A percentile compares a stretch with the other conserved stretches of the same genome.
These are phyloP conservation scores for Acinonyx jubatus DNA, from an alignment of 2,113 vertebrate genomes.

Conservation along the genomic window DNA sequence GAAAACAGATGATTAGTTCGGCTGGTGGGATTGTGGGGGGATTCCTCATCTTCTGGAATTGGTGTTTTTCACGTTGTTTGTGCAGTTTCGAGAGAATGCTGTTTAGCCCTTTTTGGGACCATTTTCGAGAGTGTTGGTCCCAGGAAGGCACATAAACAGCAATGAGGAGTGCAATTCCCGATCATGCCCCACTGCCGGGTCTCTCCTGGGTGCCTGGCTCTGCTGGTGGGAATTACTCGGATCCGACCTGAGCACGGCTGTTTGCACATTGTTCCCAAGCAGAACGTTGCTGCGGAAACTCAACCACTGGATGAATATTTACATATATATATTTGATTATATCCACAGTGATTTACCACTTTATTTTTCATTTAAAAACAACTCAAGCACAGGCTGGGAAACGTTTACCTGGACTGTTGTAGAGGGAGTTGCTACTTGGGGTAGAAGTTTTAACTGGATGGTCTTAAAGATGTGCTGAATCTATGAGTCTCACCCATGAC, in stretches of 20 bases:
- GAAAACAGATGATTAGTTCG: slow-evolving; percentile 44
- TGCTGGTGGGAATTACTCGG: slow-evolving; percentile 52
- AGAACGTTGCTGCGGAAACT: slow-evolving; percentile 50
- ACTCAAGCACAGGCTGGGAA: neutral
- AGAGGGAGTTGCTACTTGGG: neutral
- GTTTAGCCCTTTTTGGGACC: neutral
- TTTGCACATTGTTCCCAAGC: slow-evolving; percentile 51
- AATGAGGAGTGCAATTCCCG: neutral
- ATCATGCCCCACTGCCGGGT: neutral
- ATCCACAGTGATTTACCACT: neutral
- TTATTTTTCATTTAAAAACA: slow-evolving; percentile 44
- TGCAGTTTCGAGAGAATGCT: neutral
- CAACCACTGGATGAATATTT: slow-evolving; percentile 24
- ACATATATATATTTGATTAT: neutral
- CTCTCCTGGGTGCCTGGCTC: slow-evolving; percentile 39
- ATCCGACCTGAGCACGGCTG: neutral
- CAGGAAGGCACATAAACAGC: slow-evolving; percentile 27
- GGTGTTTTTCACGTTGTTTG: slow-evolving; percentile 7
- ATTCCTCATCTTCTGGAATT: neutral
- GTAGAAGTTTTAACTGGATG: neutral
- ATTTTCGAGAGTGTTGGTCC: neutral
- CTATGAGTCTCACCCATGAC: neutral
- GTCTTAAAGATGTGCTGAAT: neutral
- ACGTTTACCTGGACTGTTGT: neutral
- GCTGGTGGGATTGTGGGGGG: neutral